Evolutionary conservation across 2,888 invertebrate genomes (phyloP).

Genomic region (Aleiodes alternator): DNA sequence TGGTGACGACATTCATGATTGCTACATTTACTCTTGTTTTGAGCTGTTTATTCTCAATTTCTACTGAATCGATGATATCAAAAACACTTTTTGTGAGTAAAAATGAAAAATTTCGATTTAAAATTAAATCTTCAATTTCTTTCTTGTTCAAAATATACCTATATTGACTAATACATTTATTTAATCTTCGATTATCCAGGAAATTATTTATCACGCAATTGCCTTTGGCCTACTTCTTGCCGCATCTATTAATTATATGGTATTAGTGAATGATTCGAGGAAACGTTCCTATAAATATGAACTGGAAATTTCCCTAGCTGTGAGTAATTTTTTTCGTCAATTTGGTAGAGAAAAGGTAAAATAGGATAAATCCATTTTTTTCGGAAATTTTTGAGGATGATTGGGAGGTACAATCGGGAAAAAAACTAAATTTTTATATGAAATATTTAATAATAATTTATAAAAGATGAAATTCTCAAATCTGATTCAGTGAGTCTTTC

Average conservation of each 20-base stretch:
- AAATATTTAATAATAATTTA: no score
- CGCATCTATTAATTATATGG: conserved; percentile 82
- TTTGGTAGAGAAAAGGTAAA: background rate
- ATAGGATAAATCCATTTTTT: background rate
- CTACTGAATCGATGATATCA: conserved; percentile 88
- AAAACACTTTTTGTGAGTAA: conserved; percentile 87
- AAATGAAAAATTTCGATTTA: background rate
- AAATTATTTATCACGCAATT: conserved; percentile 87
- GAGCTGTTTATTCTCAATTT: conserved; percentile 86
- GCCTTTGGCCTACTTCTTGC: conserved; percentile 85
- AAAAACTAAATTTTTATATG: no score
- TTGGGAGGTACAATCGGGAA: no score
- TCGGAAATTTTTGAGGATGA: background rate
- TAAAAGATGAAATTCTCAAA: no score
- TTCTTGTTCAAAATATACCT: background rate
- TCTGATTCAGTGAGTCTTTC: no score
- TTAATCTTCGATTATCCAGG: conserved; percentile 77
- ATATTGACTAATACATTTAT: background rate
- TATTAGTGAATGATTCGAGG: conserved; percentile 78
- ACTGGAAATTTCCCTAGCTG: background rate
- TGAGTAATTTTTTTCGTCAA: background rate
- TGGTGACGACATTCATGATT: conserved; percentile 86
- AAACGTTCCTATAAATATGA: conserved; percentile 76
- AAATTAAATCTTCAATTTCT: background rate
- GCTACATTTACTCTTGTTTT: conserved; percentile 86